Base-by-base conservation (phyloP, 64 coral and sea anemone genomes). In the Porites australiensis region DNA sequence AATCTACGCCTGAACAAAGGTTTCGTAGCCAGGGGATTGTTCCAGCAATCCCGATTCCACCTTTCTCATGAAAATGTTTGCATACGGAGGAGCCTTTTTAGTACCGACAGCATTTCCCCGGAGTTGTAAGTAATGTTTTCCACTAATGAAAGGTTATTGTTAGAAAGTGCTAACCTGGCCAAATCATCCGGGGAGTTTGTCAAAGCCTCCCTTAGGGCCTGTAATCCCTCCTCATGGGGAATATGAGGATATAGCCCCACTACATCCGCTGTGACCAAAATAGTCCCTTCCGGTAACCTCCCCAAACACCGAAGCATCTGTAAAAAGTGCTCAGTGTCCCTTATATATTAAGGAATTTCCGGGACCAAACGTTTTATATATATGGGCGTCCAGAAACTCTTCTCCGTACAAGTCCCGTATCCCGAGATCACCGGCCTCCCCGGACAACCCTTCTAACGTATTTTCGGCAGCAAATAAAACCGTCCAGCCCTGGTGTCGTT, bases 161-260 rank as follows among this genome's bases (percentile, higher is more conserved):
- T 75, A 67, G 73, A 52, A 20, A 88, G 37, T n/a, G 75, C 69
- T 47, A 88, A 74, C 61, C 69, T 75, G 13, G 86, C 86, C 71
- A 88, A 70, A 21, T 88, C 61, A 51, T 74, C 22, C 68, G 55
- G 50, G 48, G 48, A 53, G 27, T 75, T 79, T 65, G 27, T 50
- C 20, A 89, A 66, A 45, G 37, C 62, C 60, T 78, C 88, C 62
- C 22, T 63, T 51, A 79, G 46, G 46, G 74, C 88, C 50, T 37
- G 4, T 20, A 88, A 75, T 19, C 88, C 88, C 45, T 89, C 90
- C 10, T 86, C 72, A 74, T 86, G 90, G 37, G 90, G 90, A 74
- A 82, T 62, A 9, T 61, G 73, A 55, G 88, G 73, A 79, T 89
- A 89, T 46, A 89, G 50, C 13, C 74, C 73, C 18, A 79, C 75